Percentiles rank a stretch among this genome's conserved stretches.
These are phyloP conservation scores for Phyllostomus discolor DNA, from an alignment of 2,113 vertebrate species.

Conservation along the genomic window DNA sequence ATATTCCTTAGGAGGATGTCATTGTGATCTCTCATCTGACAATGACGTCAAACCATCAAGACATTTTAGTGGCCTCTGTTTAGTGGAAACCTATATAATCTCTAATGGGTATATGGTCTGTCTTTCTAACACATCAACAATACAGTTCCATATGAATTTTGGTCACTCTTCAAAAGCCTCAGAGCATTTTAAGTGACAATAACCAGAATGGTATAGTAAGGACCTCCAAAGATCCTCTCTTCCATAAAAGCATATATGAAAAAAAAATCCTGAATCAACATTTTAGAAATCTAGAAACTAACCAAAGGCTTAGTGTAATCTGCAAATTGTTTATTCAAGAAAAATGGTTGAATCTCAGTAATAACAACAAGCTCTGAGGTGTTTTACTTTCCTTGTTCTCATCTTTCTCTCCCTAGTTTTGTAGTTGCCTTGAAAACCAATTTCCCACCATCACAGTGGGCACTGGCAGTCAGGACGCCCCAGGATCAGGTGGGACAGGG, in stretches of 20 bases:
- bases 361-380: not conserved
- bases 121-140: not conserved
- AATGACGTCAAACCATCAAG: not conserved
- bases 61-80: not conserved
- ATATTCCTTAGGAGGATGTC: not conserved
- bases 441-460: not conserved
- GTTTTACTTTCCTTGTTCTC: not conserved
- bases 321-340: not conserved
- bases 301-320: not conserved
- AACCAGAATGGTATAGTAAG: not conserved
- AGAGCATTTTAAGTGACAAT: not conserved
- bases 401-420: not conserved
- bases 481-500: not conserved
- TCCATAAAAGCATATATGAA: not conserved
- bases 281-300: not conserved
- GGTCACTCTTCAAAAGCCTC: not conserved
- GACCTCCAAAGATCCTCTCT: not conserved
- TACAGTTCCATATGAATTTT: not conserved
- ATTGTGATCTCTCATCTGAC: not conserved
- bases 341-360: not conserved
- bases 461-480: not conserved
- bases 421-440: not conserved
- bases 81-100: not conserved
- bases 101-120: not conserved
- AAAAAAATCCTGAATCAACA: not conserved